A percentile compares a stretch with the other conserved stretches of the same genome.
These are phyloP conservation scores for Zaprionus tsacasi DNA, from an alignment of 1,140 invertebrate genomes.

Conservation along the genomic window DNA sequence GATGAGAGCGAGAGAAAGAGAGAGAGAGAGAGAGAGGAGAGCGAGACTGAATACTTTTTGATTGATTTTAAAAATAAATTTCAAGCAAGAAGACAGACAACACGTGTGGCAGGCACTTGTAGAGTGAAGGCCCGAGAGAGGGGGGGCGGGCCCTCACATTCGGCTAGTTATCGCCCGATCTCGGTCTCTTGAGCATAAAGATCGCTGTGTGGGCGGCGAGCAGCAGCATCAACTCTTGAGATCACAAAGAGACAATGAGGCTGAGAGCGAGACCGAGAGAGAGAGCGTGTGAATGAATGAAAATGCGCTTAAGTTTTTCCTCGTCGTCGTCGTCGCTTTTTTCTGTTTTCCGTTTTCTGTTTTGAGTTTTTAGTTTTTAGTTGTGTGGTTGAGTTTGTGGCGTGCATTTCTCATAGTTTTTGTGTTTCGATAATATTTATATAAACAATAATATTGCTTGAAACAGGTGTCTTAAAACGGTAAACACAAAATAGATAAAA, in stretches of 20 bases:
- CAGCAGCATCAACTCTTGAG: constrained; percentile 29
- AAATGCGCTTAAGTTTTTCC: constrained; percentile 45
- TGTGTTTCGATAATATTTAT: constrained; percentile 29
- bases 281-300: constrained; percentile 39
- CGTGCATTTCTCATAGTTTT: constrained; percentile 74
- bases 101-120: constrained; percentile 55
- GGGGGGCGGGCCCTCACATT: constrained; percentile 19
- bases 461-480: constrained; percentile 67
- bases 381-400: constrained; percentile 62
- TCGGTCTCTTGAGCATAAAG: constrained; percentile 31
- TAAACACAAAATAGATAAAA: constrained; percentile 69
- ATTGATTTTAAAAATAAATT: constrained; percentile 80
- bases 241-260: constrained; percentile 21
- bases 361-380: constrained; percentile 63
- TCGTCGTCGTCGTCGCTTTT: background rate
- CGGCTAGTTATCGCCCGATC: constrained; percentile 33
- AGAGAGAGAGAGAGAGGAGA: constrained; percentile 5
- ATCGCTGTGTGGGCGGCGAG: constrained; percentile 38
- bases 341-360: constrained; percentile 4
- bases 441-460: constrained; percentile 26
- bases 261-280: constrained; percentile 8
- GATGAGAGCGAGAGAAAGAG: constrained; percentile 32
- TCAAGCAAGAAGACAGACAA: constrained; percentile 43
- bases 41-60: constrained; percentile 46
- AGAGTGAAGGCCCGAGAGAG: background rate